A percentile compares a stretch with the other conserved stretches of the same genome.
Conservation (phyloP, 2,888 invertebrate species). For the Latrodectus elegans region DNA sequence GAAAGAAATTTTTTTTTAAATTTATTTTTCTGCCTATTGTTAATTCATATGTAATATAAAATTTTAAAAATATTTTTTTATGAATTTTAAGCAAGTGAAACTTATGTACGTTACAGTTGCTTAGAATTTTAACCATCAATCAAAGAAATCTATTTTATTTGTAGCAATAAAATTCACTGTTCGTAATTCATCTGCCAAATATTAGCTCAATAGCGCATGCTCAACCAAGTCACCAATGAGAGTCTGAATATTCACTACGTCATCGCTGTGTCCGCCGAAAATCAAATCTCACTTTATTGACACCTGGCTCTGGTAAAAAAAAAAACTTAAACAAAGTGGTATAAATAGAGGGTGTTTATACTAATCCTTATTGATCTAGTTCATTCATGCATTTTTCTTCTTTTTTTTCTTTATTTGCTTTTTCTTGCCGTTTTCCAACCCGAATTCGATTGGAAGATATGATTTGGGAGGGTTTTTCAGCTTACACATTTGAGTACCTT, state of each 20-base stretch:
- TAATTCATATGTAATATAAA: too few relatives aligned
- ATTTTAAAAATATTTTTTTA: too few relatives aligned
- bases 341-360: slow-evolving; percentile 60
- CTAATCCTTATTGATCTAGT: slow-evolving; percentile 68
- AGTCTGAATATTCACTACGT: slow-evolving; percentile 24
- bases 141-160: too few relatives aligned
- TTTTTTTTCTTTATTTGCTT: neutral
- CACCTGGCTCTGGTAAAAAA: slow-evolving; percentile 43
- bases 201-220: slow-evolving; percentile 32
- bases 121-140: too few relatives aligned
- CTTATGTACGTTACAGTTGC: too few relatives aligned
- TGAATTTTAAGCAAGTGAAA: too few relatives aligned
- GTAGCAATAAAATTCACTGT: neutral
- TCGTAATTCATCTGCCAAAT: neutral
- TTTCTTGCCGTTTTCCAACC: neutral
- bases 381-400: slow-evolving; percentile 58
- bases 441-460: slow-evolving; percentile 32
- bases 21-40: too few relatives aligned
- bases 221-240: slow-evolving; percentile 26
- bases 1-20: too few relatives aligned
- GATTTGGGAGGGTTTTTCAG: slow-evolving; percentile 7
- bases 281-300: slow-evolving; percentile 67
- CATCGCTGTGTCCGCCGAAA: slow-evolving; percentile 59
- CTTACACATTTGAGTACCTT: slow-evolving; percentile 11
- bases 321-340: slow-evolving; percentile 67